Conservation (phyloP, 2,113 vertebrate species). For the Stomatorhinus ivindoensis region DNA sequence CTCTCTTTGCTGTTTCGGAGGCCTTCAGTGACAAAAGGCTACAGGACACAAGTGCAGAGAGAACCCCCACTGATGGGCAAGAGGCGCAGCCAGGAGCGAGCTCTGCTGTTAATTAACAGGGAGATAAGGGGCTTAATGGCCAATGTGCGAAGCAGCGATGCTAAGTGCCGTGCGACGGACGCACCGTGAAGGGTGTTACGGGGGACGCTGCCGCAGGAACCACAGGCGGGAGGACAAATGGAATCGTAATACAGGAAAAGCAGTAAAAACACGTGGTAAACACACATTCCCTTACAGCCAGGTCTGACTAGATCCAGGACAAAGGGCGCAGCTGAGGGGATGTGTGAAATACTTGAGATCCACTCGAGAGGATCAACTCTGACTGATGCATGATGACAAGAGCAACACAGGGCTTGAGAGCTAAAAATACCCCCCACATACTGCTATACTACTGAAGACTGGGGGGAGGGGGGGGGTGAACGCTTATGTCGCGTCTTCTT, state of each 20-base stretch:
- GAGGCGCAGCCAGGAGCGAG: neutral
- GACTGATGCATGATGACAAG: neutral
- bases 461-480: neutral
- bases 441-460: neutral
- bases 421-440: neutral
- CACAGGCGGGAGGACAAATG: neutral
- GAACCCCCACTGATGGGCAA: neutral
- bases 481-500: conserved; percentile 25
- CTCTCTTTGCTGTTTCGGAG: neutral
- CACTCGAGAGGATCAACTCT: neutral
- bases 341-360: neutral
- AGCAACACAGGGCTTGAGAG: neutral
- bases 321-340: neutral
- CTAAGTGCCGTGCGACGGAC: neutral
- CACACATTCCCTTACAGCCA: neutral
- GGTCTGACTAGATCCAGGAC: neutral
- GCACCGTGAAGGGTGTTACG: neutral
- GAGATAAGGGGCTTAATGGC: neutral
- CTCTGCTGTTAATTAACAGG: neutral
- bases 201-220: neutral
- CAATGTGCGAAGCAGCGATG: neutral
- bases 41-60: neutral
- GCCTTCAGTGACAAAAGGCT: neutral
- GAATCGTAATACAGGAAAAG: neutral
- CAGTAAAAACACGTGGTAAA: neutral